These are phyloP conservation scores for Pomatostomus ruficeps DNA, from an alignment of 2,113 vertebrate species.

Conservation along the genomic window DNA sequence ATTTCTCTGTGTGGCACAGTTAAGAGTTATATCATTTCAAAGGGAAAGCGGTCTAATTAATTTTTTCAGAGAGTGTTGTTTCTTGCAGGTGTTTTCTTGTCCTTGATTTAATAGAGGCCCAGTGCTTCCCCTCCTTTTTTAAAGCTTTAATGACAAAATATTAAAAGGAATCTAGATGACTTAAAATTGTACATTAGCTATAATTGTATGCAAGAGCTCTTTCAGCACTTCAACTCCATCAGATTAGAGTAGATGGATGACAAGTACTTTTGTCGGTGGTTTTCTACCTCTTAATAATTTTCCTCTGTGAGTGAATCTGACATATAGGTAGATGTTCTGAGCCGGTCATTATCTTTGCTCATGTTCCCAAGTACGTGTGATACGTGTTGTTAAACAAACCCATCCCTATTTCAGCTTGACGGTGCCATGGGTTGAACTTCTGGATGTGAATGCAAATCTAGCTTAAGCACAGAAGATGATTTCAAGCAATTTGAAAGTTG, in stretches of 20 bases:
- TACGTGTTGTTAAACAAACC: constrained; percentile 41
- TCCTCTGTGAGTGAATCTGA: constrained; percentile 18
- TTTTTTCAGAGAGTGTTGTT: constrained; percentile 30
- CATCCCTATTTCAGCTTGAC: constrained; percentile 13
- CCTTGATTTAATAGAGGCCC: constrained; percentile 44
- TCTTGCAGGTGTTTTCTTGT: constrained; percentile 55
- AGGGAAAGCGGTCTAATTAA: constrained; percentile 17
- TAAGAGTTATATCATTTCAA: constrained; percentile 26
- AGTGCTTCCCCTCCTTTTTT: background rate
- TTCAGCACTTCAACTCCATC: constrained; percentile 48
- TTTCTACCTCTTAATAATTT: constrained; percentile 51
- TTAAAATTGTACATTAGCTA: constrained; percentile 53
- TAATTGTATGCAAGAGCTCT: constrained; percentile 63
- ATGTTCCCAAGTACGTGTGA: background rate
- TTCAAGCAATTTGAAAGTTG: background rate
- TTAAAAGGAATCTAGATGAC: constrained; percentile 39
- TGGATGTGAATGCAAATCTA: constrained; percentile 4
- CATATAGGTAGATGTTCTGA: constrained; percentile 35
- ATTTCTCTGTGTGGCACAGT: constrained; percentile 20
- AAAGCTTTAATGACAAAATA: constrained; percentile 39
- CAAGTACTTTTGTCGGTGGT: constrained; percentile 57
- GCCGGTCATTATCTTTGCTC: constrained; percentile 55
- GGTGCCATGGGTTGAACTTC: constrained; percentile 14
- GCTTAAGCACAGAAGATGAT: background rate
- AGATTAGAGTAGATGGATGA: constrained; percentile 56